Base-by-base conservation (phyloP, 2,888 invertebrate genomes). In the Metellina segmentata region DNA sequence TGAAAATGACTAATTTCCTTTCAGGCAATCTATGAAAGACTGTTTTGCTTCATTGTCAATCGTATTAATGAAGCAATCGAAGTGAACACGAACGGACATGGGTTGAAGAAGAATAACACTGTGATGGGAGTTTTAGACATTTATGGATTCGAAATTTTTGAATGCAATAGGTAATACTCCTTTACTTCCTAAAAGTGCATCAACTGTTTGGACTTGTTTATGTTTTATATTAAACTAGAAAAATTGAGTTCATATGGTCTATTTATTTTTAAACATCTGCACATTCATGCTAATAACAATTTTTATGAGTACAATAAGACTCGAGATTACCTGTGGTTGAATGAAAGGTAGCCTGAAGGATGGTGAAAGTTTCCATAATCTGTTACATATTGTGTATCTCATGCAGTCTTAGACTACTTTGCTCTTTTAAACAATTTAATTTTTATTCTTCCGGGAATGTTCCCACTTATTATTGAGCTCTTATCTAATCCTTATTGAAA, bases 81-180 rank as follows among this genome's bases (percentile, higher is more conserved):
- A 82, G 97, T 97, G 8, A 97, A 97, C 34, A 81, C 93, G 90
- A 87, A 86, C 75, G 93, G 93, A 7, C 89, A 93, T 92, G 95
- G 95, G 93, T 95, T 96, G 6, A 92, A 91, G 51, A 96, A 97
- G 94, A 96, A 96, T 94, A 97, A 96, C 94, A 97, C 97, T 0
- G 96, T 98, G 74, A 98, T 98, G 94, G 99, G 99, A 11, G 99
- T 99, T 7, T 96, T 99, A 82, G 99, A 99, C 94, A 99, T 99
- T 94, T 99, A 99, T 95, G 99, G 99, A 34, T 99, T 99, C 95
- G 99, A 99, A 96, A 98, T 99, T 94, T 99, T 99, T 95, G 98
- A 99, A 94, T 96, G 96, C 52, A 99, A 99, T 95, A 98, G 98
- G 95, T 99, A 86, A 19, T 53, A 52, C 48, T 34, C 8, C n/a